Evolutionary conservation across 2,113 vertebrate species (phyloP).

Genomic region (Hydrochoerus hydrochaeris): DNA sequence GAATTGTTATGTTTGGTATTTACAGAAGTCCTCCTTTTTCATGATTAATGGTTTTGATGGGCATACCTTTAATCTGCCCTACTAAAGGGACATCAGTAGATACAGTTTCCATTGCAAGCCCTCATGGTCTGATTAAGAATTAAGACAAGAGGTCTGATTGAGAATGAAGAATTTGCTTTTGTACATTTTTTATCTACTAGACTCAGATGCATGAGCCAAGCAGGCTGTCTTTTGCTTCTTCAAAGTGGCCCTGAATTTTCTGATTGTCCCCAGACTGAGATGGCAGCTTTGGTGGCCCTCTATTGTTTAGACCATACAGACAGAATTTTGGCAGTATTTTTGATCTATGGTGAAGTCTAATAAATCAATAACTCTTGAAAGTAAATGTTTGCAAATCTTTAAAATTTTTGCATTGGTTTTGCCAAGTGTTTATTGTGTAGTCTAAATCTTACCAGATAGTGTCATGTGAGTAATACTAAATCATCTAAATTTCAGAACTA

Average conservation of each 20-base stretch:
- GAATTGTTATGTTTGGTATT: not conserved
- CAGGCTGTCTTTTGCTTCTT: not conserved
- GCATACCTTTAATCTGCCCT: not conserved
- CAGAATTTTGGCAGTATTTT: not conserved
- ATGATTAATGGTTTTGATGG: not conserved
- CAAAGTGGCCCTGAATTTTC: not conserved
- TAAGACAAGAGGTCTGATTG: not conserved
- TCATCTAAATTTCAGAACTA: not conserved
- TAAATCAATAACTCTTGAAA: not conserved
- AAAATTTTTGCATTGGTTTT: not conserved
- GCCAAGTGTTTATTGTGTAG: not conserved
- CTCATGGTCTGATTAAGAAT: not conserved
- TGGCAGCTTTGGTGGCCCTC: not conserved
- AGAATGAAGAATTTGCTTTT: not conserved
- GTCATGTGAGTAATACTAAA: not conserved
- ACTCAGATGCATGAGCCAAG: not conserved
- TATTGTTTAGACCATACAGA: not conserved
- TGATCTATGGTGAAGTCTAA: not conserved
- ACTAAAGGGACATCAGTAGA: not conserved
- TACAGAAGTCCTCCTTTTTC: not conserved
- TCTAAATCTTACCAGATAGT: not conserved
- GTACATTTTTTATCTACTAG: not conserved
- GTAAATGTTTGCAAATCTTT: not conserved
- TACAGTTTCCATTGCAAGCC: not conserved
- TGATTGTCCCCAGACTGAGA: not conserved